Conservation (phyloP, 2,113 vertebrate genomes). For the Amphiprion ocellaris region DNA sequence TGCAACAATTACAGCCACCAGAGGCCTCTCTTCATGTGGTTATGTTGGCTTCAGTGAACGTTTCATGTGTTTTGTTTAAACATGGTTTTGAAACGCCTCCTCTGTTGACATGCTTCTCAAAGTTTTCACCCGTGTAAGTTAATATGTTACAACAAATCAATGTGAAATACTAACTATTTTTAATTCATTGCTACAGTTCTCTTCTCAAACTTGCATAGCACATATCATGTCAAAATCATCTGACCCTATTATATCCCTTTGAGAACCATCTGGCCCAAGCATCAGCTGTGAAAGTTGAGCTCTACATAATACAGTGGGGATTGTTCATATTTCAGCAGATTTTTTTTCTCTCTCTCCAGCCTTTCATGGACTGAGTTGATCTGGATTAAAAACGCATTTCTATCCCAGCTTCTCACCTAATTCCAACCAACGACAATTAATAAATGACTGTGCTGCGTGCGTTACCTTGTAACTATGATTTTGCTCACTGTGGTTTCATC, state of each 20-base stretch:
- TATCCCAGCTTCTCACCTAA: not conserved
- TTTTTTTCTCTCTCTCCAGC: constrained; percentile 4
- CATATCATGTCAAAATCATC: constrained; percentile 29
- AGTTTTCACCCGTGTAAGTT: constrained; percentile 32
- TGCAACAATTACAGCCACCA: constrained; percentile 60
- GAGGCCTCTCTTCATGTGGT: constrained; percentile 65
- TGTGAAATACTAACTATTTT: constrained; percentile 28
- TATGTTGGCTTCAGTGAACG: constrained; percentile 57
- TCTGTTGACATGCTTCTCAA: constrained; percentile 35
- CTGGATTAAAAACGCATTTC: not conserved
- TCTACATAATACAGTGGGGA: not conserved
- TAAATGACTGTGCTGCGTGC: not conserved
- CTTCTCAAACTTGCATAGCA: not conserved
- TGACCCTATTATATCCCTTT: constrained; percentile 21
- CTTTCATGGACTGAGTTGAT: constrained; percentile 17
- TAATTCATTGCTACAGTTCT: constrained; percentile 30
- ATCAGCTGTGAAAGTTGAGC: constrained; percentile 10
- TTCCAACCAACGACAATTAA: constrained; percentile 17
- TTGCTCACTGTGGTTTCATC: constrained; percentile 13
- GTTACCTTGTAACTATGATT: constrained; percentile 41
- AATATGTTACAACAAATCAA: constrained; percentile 40
- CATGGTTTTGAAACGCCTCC: constrained; percentile 57
- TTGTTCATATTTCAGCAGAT: constrained; percentile 17
- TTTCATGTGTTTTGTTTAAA: constrained; percentile 63
- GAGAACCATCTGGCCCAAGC: constrained; percentile 21